phyloP scores from a whole-genome alignment of 2,113 vertebrate species.

The Actenoides lindsayi region DNA sequence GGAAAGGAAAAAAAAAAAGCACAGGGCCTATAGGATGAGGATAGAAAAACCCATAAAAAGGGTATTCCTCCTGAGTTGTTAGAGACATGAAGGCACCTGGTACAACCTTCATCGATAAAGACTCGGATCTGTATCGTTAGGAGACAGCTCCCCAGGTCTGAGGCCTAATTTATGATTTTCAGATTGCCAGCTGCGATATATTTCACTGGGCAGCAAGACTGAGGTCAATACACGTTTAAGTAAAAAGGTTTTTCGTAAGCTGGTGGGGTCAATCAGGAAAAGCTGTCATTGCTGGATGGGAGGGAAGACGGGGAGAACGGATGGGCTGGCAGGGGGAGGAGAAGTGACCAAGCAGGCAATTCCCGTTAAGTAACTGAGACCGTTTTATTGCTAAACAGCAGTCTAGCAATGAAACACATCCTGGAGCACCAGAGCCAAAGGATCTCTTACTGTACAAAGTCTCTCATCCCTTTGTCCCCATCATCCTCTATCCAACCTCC shows the following conservation, averaged over 20 bases:
- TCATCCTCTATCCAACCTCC: not conserved
- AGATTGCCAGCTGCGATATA: constrained; percentile 69
- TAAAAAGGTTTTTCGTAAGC: constrained; percentile 75
- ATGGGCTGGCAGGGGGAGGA: not conserved
- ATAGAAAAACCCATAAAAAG: not conserved
- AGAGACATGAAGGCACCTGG: constrained; percentile 29
- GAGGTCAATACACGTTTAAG: constrained; percentile 81
- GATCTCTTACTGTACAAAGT: not conserved
- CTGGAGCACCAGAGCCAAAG: not conserved
- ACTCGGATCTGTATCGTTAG: not conserved
- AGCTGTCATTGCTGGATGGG: constrained; percentile 19
- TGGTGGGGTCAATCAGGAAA: constrained; percentile 69
- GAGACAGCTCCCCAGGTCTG: constrained; percentile 58
- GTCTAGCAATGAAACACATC: not conserved
- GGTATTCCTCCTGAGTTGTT: not conserved
- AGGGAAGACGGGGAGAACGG: not conserved
- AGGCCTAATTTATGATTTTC: constrained; percentile 69
- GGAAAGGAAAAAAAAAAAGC: not conserved
- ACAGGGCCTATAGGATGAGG: not conserved
- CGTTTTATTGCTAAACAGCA: constrained; percentile 47
- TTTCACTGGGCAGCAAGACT: constrained; percentile 70
- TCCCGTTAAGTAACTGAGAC: constrained; percentile 52
- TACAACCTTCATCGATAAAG: not conserved
- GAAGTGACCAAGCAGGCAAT: constrained; percentile 16
- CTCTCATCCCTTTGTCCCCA: not conserved